These are phyloP conservation scores for Pangasius krempfi DNA, from an alignment of 2,797 vertebrate genomes.

Conservation along the genomic window DNA sequence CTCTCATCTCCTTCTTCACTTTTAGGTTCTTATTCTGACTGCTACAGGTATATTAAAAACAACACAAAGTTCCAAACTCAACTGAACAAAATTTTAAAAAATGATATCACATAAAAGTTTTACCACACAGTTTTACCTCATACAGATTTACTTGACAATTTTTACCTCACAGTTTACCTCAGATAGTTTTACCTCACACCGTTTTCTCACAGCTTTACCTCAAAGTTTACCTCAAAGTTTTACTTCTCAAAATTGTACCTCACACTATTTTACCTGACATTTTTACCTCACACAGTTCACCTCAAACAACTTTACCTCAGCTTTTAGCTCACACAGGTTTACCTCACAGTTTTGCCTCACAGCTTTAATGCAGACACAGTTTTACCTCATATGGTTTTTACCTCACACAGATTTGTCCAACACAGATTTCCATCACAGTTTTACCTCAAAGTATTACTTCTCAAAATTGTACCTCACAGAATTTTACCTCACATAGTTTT, in stretches of 20 bases:
- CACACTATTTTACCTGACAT: not conserved
- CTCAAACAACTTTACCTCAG: not conserved
- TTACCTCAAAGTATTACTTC: not conserved
- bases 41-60: not conserved
- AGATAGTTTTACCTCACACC: not conserved
- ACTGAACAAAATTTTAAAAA: not conserved
- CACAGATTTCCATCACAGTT: too few relatives aligned
- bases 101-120: not conserved
- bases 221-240: not conserved
- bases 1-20: constrained; percentile 69
- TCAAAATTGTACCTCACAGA: not conserved
- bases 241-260: not conserved
- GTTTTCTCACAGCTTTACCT: not conserved
- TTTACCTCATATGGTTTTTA: not conserved
- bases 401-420: not conserved
- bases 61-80: not conserved
- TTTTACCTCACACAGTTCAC: not conserved
- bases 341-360: not conserved
- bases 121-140: not conserved
- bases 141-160: too few relatives aligned
- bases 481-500: not conserved
- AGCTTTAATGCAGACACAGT: not conserved
- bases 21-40: not conserved
- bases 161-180: not conserved
- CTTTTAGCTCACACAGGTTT: not conserved